Conservation (phyloP, 2,888 invertebrate species). For the Campopleginae sp. region DNA sequence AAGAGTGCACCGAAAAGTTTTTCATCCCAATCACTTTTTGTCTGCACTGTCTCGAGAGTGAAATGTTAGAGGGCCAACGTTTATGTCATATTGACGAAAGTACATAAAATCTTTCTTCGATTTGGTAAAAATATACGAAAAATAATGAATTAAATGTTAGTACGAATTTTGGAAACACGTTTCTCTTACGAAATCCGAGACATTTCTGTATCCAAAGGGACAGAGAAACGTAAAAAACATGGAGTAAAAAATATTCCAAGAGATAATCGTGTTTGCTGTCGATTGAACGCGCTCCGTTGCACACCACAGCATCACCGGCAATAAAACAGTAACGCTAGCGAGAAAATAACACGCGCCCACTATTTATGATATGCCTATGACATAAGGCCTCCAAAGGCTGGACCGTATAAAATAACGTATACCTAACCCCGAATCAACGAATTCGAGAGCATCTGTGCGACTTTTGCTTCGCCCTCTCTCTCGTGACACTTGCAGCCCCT, state of each 20-base stretch:
- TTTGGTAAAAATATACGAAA: not conserved
- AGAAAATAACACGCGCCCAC: conserved; percentile 63
- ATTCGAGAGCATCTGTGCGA: conserved; percentile 66
- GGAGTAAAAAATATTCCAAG: not conserved
- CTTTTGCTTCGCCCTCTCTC: conserved; percentile 53
- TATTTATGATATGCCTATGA: conserved; percentile 38
- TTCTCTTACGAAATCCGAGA: not conserved
- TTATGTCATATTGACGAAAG: not conserved
- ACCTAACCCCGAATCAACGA: conserved; percentile 54
- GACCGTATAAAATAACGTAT: conserved; percentile 60
- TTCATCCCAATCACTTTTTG: conserved; percentile 16
- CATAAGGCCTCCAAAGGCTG: conserved; percentile 55
- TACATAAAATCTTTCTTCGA: not conserved
- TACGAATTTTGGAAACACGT: no score
- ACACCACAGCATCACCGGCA: conserved; percentile 38
- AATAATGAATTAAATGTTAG: not conserved
- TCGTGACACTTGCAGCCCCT: conserved; percentile 42
- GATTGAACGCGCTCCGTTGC: conserved; percentile 57
- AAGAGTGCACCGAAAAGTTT: conserved; percentile 28
- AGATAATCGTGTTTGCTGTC: not conserved
- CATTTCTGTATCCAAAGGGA: not conserved
- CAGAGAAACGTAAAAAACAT: not conserved
- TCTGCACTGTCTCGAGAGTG: not conserved
- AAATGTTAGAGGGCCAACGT: not conserved
- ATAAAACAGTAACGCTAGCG: conserved; percentile 33